Conservation (phyloP, 2,888 invertebrate genomes). For the Anticlea derivata region DNA sequence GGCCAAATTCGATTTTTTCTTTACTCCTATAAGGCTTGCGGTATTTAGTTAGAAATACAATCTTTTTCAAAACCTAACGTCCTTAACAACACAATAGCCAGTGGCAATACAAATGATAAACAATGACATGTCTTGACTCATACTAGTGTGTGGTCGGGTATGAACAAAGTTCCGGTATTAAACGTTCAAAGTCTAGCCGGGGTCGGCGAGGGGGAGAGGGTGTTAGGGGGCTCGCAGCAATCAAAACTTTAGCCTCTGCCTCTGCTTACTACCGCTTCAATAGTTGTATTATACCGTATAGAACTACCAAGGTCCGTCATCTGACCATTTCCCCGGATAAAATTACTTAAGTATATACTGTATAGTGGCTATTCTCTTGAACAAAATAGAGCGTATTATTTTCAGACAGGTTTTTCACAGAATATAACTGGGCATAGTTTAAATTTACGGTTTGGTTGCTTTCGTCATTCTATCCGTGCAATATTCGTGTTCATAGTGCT, state of each 20-base stretch:
- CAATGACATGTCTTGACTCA: too few relatives aligned
- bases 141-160: slow-evolving; percentile 29
- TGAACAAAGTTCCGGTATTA: slow-evolving; percentile 51
- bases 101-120: too few relatives aligned
- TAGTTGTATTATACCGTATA: slow-evolving; percentile 17
- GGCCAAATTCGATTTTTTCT: too few relatives aligned
- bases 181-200: slow-evolving; percentile 41
- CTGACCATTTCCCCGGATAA: slow-evolving; percentile 9
- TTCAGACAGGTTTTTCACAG: too few relatives aligned
- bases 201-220: slow-evolving; percentile 12
- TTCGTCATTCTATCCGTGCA: too few relatives aligned
- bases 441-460: too few relatives aligned
- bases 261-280: slow-evolving; percentile 17
- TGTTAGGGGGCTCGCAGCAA: slow-evolving; percentile 19
- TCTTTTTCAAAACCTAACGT: too few relatives aligned
- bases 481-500: too few relatives aligned
- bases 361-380: background rate
- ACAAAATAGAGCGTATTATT: background rate
- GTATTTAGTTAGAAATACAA: too few relatives aligned
- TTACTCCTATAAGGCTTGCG: too few relatives aligned
- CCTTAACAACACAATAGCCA: too few relatives aligned
- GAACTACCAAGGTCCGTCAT: slow-evolving; percentile 14
- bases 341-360: slow-evolving; percentile 4
- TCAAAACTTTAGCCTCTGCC: slow-evolving; percentile 35
- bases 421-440: too few relatives aligned